A percentile compares a stretch with the other conserved stretches of the same genome.
These are phyloP conservation scores for Nannoperca obscura DNA, from an alignment of 2,797 vertebrate genomes.

Conservation along the genomic window DNA sequence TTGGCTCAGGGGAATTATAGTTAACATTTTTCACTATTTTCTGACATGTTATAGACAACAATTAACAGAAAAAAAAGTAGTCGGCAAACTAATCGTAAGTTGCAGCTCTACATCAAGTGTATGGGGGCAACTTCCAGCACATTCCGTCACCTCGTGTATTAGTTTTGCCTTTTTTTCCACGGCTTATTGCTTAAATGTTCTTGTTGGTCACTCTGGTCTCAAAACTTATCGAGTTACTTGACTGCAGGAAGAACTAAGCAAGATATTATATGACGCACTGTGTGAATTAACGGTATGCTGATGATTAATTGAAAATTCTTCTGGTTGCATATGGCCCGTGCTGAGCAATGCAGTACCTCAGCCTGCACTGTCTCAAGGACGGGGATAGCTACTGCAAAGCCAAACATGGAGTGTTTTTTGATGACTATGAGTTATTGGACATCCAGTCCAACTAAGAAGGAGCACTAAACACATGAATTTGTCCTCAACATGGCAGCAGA, in stretches of 20 bases:
- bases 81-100: neutral
- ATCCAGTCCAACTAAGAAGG: conserved; percentile 32
- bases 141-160: neutral
- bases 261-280: conserved; percentile 54
- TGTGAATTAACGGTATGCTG: conserved; percentile 57
- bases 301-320: conserved; percentile 73
- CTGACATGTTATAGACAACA: neutral
- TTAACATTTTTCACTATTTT: neutral
- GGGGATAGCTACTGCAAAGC: conserved; percentile 58
- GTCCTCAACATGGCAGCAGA: conserved; percentile 40
- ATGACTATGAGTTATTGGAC: conserved; percentile 50
- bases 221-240: conserved; percentile 25
- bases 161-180: conserved; percentile 5
- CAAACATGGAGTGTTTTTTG: conserved; percentile 74
- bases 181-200: conserved; percentile 20
- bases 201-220: conserved; percentile 30
- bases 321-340: conserved; percentile 68
- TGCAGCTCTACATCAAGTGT: neutral
- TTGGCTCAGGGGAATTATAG: neutral
- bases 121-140: neutral
- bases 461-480: conserved; percentile 34
- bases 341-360: conserved; percentile 75
- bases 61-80: neutral
- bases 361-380: conserved; percentile 72
- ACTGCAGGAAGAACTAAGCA: conserved; percentile 45